phyloP scores from a whole-genome alignment of 2,113 vertebrate species.

The Corythornis madagascariensis region DNA sequence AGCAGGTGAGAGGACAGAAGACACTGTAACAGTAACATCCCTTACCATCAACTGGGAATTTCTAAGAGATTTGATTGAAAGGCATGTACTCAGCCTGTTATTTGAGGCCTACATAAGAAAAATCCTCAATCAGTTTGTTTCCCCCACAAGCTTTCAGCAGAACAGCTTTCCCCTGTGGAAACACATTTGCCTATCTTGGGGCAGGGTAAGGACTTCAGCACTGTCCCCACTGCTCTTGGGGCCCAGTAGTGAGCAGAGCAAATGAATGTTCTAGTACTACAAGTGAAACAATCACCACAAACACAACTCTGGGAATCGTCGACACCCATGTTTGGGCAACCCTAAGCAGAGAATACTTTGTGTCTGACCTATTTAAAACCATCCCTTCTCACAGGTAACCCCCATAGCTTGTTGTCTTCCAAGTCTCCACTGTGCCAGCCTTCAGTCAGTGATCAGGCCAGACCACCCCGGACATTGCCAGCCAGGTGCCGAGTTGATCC shows the following conservation, averaged over 20 bases:
- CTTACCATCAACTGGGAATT: not conserved
- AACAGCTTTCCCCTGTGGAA: not conserved
- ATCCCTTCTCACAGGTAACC: not conserved
- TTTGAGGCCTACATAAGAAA: not conserved
- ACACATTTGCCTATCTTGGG: not conserved
- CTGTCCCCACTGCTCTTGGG: not conserved
- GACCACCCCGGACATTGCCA: not conserved
- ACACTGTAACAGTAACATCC: not conserved
- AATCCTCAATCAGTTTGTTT: not conserved
- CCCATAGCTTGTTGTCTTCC: not conserved
- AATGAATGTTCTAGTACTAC: not conserved
- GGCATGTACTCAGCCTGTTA: not conserved
- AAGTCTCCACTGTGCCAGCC: not conserved
- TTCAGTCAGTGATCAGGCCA: not conserved
- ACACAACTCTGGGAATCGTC: not conserved
- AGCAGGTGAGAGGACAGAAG: not conserved
- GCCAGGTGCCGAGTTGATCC: not conserved
- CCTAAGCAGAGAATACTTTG: not conserved
- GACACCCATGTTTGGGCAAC: not conserved
- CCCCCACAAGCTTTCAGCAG: not conserved
- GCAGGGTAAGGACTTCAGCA: not conserved
- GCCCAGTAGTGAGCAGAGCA: not conserved
- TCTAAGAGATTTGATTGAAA: not conserved
- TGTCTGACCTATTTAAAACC: not conserved
- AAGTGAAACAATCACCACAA: not conserved